phyloP scores from a whole-genome alignment of 1,140 invertebrate species.

The Rhopalosiphum padi region DNA sequence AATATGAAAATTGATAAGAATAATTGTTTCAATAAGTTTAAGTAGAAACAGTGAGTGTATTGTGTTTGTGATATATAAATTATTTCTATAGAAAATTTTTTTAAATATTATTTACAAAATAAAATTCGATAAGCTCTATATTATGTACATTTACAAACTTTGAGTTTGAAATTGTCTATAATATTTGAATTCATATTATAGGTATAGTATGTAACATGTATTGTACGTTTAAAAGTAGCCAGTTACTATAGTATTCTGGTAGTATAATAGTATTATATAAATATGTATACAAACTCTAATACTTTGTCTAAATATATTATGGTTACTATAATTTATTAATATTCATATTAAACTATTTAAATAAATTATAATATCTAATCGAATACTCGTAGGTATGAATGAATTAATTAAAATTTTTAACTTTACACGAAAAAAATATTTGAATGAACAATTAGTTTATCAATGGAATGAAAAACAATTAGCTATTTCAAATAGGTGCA shows the following conservation, averaged over 20 bases:
- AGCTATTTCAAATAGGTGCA: neutral
- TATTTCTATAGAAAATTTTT: neutral
- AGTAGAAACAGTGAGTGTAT: neutral
- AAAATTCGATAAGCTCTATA: neutral
- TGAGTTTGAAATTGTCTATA: neutral
- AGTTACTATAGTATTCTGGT: neutral
- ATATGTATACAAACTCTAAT: neutral
- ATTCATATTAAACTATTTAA: neutral
- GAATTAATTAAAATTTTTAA: neutral
- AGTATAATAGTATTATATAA: neutral
- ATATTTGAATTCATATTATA: neutral
- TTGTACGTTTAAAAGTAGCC: neutral
- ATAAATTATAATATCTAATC: neutral
- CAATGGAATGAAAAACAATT: neutral
- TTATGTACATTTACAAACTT: conserved; percentile 8
- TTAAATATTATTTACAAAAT: neutral
- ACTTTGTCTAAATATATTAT: neutral
- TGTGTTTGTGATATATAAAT: neutral
- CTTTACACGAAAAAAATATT: neutral
- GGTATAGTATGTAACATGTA: neutral
- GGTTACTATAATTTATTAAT: neutral
- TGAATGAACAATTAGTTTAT: neutral
- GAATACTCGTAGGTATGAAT: neutral
- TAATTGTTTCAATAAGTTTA: no score
- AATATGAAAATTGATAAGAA: no score